phyloP scores from a whole-genome alignment of 2,113 vertebrate species.

The Chloropsis hardwickii region DNA sequence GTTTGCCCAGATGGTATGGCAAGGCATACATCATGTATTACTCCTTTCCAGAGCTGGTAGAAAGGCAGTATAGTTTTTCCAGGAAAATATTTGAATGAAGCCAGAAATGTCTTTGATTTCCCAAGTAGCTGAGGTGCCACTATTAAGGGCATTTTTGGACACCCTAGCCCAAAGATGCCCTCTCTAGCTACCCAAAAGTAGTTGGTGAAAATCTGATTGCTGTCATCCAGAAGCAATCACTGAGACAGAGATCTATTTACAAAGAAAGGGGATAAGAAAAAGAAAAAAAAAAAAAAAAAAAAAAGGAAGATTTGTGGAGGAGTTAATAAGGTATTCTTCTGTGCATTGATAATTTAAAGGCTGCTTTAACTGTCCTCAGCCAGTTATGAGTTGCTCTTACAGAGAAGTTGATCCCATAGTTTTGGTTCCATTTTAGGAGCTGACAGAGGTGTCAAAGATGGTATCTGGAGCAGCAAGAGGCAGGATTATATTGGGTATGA shows the following conservation, averaged over 20 bases:
- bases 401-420: background rate
- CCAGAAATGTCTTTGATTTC: slow-evolving; percentile 4
- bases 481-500: background rate
- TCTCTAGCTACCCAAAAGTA: background rate
- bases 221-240: background rate
- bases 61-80: background rate
- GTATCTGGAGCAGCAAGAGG: background rate
- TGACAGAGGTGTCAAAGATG: background rate
- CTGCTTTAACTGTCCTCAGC: background rate
- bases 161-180: background rate
- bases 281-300: background rate
- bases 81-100: background rate
- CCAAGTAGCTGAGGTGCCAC: background rate
- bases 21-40: background rate
- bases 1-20: background rate
- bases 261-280: background rate
- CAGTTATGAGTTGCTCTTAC: background rate
- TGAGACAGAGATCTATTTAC: background rate
- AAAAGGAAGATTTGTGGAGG: background rate
- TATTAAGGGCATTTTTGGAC: background rate
- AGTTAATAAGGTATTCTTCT: background rate
- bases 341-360: background rate
- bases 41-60: background rate
- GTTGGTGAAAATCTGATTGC: background rate
- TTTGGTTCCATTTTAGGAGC: background rate